Base-by-base conservation (phyloP, 2,888 invertebrate genomes). In the Leptinotarsa haldemani region DNA sequence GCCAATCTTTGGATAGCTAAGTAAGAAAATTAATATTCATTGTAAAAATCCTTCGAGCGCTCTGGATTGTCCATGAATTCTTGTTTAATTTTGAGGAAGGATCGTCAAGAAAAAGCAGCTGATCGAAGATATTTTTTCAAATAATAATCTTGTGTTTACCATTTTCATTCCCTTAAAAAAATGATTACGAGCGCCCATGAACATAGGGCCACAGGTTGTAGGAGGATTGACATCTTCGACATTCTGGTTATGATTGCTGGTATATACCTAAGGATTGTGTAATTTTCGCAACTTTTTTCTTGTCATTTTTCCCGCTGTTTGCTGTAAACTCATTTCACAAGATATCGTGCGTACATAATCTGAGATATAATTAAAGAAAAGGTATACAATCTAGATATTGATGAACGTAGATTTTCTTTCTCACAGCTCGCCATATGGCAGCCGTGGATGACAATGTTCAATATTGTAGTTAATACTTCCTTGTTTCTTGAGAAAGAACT, bases 201-300 rank as follows among this genome's bases (percentile, higher is more conserved):
- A 18, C 52, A 3, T 18, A 52, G 9, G 0, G 52, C 52, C 52
- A 52, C 52, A 52, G 18, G 18, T 52, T 52, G 52, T 52, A 52
- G 52, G 52, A 52, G 52, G 52, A 52, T 52, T 52, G 52, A 52
- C 52, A 52, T 52, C 52, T 52, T 52, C 7, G 52, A 52, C 52
- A 52, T 52, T 52, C 52, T 52, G 52, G 52, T 52, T 52, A 18
- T 52, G n/a, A 18, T 52, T 18, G 18, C 52, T 13, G 18, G 52
- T 18, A 52, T n/a, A 52, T 18, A 12, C 40, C 40, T 9, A 40
- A 52, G 4, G n/a, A 52, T 52, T 52, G 52, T 18, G 12, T 52
- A 52, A 52, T 52, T 52, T 52, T 52, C 18, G 18, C 52, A 18
- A 52, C 18, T 52, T 18, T 52, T 52, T 52, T 52, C 52, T 18